Conservation (phyloP, 2,113 vertebrate genomes). For the Mustelus asterias region DNA sequence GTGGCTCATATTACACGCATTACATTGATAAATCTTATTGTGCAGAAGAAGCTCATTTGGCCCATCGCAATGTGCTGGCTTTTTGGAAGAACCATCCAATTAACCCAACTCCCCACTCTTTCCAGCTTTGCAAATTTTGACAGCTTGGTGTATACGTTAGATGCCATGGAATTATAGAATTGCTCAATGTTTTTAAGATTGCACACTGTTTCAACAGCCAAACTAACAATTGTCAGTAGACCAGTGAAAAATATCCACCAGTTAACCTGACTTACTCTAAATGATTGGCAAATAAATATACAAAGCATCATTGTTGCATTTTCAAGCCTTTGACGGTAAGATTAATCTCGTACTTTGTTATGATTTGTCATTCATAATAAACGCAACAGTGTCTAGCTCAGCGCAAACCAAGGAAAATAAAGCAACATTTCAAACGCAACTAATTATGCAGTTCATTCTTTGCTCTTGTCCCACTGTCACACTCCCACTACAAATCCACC, state of each 20-base stretch:
- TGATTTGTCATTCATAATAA: background rate
- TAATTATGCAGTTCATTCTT: background rate
- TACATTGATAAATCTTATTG: background rate
- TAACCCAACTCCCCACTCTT: background rate
- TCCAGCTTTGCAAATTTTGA: slow-evolving; percentile 7
- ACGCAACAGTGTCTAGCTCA: background rate
- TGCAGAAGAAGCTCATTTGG: background rate
- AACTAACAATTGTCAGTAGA: background rate
- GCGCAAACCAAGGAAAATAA: background rate
- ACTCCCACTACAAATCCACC: background rate
- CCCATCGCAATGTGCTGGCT: background rate
- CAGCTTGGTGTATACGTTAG: background rate
- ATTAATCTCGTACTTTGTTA: background rate
- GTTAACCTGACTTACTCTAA: background rate
- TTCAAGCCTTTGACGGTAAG: background rate
- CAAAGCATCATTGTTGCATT: background rate
- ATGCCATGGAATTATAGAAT: background rate
- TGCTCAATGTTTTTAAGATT: background rate
- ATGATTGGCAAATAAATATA: background rate
- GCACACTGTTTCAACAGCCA: background rate
- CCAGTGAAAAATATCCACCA: background rate
- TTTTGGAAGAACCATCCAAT: background rate
- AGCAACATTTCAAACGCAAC: background rate
- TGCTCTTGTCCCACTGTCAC: background rate
- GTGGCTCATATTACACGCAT: background rate